A percentile compares a stretch with the other conserved stretches of the same genome.
Conservation (phyloP, 1,140 invertebrate genomes). For the Eriocheir sinensis region DNA sequence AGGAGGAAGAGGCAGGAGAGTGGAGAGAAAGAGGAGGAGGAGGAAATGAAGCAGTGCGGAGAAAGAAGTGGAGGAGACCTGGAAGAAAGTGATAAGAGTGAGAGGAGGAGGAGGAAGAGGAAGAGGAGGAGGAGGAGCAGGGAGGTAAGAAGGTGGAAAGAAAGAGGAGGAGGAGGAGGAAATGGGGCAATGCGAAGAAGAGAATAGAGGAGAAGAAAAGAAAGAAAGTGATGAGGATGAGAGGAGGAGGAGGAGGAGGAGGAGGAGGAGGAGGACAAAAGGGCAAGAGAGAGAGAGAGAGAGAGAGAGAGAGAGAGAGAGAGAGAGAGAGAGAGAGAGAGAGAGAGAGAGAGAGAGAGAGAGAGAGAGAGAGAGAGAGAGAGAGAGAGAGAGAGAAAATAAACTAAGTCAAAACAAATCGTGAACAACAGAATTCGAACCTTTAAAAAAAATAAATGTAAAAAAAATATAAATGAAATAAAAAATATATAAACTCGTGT, state of each 20-base stretch:
- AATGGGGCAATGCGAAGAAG: not conserved
- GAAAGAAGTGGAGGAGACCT: too few relatives aligned
- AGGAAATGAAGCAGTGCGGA: not conserved
- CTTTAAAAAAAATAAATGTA: too few relatives aligned
- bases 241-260: not conserved
- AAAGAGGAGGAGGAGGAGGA: not conserved
- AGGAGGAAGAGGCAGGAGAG: not conserved
- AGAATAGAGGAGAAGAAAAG: not conserved
- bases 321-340: not conserved
- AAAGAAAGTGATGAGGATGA: too few relatives aligned
- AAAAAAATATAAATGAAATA: too few relatives aligned
- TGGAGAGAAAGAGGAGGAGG: not conserved
- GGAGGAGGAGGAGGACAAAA: not conserved
- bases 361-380: not conserved
- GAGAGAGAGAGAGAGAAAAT: too few relatives aligned
- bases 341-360: not conserved
- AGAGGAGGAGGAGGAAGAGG: not conserved
- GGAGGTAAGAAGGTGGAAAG: not conserved
- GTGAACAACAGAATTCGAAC: too few relatives aligned
- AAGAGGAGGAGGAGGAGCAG: not conserved
- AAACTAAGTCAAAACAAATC: too few relatives aligned
- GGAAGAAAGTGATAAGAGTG: not conserved
- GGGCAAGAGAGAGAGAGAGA: not conserved
- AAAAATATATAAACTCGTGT: too few relatives aligned
- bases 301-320: not conserved